These are phyloP conservation scores for Galaxias olidus DNA, from an alignment of 2,797 vertebrate species.

Conservation along the genomic window DNA sequence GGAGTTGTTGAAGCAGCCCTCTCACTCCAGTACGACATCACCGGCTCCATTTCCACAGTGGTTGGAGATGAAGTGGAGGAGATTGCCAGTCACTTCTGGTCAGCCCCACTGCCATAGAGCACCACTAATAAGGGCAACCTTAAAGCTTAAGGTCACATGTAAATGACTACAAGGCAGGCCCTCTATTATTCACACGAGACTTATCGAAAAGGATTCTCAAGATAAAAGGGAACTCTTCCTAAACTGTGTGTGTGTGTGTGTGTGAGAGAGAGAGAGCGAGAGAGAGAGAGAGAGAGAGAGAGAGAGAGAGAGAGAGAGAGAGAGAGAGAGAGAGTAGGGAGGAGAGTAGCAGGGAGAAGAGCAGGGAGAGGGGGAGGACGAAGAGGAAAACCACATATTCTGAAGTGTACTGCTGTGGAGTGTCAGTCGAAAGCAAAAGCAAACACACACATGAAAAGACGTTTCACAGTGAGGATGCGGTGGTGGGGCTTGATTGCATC, in stretches of 20 bases:
- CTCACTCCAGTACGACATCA: too few species aligned
- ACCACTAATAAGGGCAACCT: conserved; percentile 16
- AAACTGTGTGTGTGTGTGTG: conserved; percentile 5
- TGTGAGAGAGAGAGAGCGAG: background rate
- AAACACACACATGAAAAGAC: too few species aligned
- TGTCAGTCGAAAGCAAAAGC: conserved; percentile 20
- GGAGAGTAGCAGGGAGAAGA: background rate
- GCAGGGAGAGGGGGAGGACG: too few species aligned
- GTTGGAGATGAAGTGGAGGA: conserved; percentile 6
- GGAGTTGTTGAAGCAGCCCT: too few species aligned
- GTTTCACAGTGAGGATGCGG: too few species aligned
- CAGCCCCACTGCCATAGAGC: conserved; percentile 24
- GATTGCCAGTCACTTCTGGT: conserved; percentile 11
- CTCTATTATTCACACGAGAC: too few species aligned
- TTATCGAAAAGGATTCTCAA: too few species aligned
- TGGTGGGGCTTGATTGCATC: too few species aligned
- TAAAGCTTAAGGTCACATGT: conserved; percentile 51
- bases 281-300: background rate
- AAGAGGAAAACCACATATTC: too few species aligned
- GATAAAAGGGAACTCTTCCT: too few species aligned
- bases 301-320: background rate
- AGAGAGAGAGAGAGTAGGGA: background rate
- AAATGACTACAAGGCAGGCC: conserved; percentile 29
- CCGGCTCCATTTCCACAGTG: too few species aligned
- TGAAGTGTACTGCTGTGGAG: too few species aligned